These are phyloP conservation scores for Tortricodes alternella DNA, from an alignment of 2,888 invertebrate species.

Conservation along the genomic window DNA sequence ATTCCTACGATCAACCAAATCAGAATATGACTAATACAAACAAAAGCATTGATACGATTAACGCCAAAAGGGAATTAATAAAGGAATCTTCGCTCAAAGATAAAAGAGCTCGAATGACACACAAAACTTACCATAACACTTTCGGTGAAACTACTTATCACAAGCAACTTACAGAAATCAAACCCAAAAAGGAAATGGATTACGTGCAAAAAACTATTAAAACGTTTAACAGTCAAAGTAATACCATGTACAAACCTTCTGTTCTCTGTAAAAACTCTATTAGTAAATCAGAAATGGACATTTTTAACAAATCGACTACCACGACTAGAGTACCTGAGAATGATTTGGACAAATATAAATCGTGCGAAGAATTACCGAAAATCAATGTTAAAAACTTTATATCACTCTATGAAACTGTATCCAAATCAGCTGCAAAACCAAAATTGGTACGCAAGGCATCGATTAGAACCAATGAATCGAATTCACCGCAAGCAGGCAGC, in stretches of 20 bases:
- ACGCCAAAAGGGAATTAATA: conserved; percentile 13
- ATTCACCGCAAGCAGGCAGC: conserved; percentile 48
- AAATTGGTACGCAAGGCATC: conserved; percentile 45
- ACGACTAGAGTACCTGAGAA: conserved; percentile 44
- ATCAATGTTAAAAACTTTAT: conserved; percentile 72
- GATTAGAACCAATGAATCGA: conserved; percentile 48
- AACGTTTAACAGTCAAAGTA: conserved; percentile 41
- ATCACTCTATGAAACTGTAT: conserved; percentile 69
- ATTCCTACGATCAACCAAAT: not conserved
- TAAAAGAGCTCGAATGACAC: conserved; percentile 52
- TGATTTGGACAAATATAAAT: conserved; percentile 68
- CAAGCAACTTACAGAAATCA: conserved; percentile 30
- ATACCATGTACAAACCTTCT: conserved; percentile 32
- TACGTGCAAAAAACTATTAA: conserved; percentile 40
- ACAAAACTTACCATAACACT: conserved; percentile 46
- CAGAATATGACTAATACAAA: not conserved
- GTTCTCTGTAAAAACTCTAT: conserved; percentile 58
- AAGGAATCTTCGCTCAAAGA: conserved; percentile 42
- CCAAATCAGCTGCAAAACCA: conserved; percentile 51
- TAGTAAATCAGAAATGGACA: conserved; percentile 79
- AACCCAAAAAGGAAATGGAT: conserved; percentile 35
- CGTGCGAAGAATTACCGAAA: conserved; percentile 73
- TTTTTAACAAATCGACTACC: conserved; percentile 62
- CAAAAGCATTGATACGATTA: conserved; percentile 1
- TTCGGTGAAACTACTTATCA: conserved; percentile 42